These are phyloP conservation scores for Coenonympha glycerion DNA, from an alignment of 2,888 invertebrate species.

Conservation along the genomic window DNA sequence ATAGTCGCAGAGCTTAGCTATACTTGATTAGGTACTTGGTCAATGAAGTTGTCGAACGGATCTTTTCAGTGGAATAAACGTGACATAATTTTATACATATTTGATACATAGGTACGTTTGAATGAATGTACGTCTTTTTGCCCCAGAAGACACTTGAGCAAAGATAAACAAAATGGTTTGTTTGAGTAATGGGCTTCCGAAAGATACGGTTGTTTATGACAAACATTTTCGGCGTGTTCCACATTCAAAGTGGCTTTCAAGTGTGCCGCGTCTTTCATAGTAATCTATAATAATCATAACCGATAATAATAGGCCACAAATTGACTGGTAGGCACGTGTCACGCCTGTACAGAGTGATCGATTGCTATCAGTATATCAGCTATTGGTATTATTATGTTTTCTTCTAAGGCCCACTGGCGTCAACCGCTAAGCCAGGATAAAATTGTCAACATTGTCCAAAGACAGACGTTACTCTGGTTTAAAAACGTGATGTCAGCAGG, in stretches of 20 bases:
- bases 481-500: too few relatives aligned
- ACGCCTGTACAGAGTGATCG: neutral
- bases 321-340: neutral
- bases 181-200: too few relatives aligned
- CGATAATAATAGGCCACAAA: slow-evolving; percentile 2
- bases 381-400: neutral
- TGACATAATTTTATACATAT: too few relatives aligned
- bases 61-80: too few relatives aligned
- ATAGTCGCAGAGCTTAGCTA: too few relatives aligned
- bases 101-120: neutral
- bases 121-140: too few relatives aligned
- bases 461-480: too few relatives aligned
- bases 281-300: neutral
- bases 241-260: neutral
- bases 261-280: neutral
- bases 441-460: too few relatives aligned
- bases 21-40: too few relatives aligned
- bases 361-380: neutral
- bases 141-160: neutral
- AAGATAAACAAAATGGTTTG: too few relatives aligned
- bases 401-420: too few relatives aligned
- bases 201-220: neutral
- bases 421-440: neutral
- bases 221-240: neutral
- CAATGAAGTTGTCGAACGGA: too few relatives aligned